Conservation (phyloP, 1,140 invertebrate species). For the Subanguina moxae region DNA sequence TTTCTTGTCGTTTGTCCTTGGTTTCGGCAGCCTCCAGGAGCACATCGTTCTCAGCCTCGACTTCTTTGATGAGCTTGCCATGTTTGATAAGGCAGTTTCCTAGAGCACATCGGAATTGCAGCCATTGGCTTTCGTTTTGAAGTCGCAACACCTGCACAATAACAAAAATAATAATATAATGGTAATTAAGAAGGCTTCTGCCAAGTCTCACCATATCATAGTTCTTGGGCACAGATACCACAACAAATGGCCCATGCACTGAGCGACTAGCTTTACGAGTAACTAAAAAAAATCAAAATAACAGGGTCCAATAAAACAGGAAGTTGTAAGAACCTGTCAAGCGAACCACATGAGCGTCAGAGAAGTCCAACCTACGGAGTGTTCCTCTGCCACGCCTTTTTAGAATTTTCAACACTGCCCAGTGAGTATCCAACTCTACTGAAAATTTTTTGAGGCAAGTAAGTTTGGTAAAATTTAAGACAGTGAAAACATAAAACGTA, state of each 20-base stretch:
- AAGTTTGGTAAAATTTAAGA: no score
- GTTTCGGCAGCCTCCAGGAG: conserved; percentile 90
- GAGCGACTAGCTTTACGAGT: conserved; percentile 70
- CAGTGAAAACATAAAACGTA: no score
- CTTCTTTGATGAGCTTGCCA: conserved; percentile 16
- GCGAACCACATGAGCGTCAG: conserved; percentile 71
- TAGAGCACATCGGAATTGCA: conserved; percentile 72
- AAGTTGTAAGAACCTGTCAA: conserved; percentile 62
- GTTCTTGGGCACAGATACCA: conserved; percentile 81
- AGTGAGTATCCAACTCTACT: conserved; percentile 74
- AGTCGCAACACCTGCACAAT: conserved; percentile 73
- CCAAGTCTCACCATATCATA: conserved; percentile 73
- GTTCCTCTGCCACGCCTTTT: conserved; percentile 71
- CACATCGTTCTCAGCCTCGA: conserved; percentile 70
- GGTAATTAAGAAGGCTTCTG: not conserved
- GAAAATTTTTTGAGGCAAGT: conserved; percentile 62
- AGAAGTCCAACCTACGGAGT: conserved; percentile 64
- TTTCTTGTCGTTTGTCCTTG: conserved; percentile 83
- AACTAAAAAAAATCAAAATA: conserved; percentile 8
- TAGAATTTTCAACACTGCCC: conserved; percentile 68
- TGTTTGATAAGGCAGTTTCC: conserved; percentile 25
- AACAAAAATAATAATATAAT: conserved; percentile 70
- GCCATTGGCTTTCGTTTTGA: conserved; percentile 72
- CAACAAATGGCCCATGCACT: conserved; percentile 75
- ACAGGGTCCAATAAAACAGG: no score